Base-by-base conservation (phyloP, 2,113 vertebrate genomes). In the Calidris pygmaea region DNA sequence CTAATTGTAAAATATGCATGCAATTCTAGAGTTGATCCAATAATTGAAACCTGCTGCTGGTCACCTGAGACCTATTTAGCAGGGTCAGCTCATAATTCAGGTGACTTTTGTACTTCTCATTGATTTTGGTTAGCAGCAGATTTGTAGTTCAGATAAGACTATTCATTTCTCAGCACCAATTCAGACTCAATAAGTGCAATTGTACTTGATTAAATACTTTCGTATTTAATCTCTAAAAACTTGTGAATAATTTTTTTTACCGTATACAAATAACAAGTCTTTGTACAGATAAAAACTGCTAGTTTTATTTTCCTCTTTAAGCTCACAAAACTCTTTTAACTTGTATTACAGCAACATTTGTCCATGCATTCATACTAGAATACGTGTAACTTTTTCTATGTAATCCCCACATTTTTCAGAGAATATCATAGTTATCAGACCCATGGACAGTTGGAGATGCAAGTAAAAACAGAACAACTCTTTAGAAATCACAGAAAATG, bases 111-210 rank as follows among this genome's bases (percentile, higher is more conserved):
- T 78, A 48, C 60, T 94, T 81, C 37, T 52, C 70, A 97, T 94
- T 60, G 92, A 96, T 95, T 96, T 96, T 95, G 59, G 35, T 93
- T 89, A 88, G 72, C 52, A 77, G 85, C 43, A 94, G 62, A 95
- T 92, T 96, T 96, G 41, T 86, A 81, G 45, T 62, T 53, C 93
- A 56, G 81, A 83, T 75, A 52, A 88, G 71, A 63, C 58, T 13
- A 45, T 37, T 81, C 68, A 75, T 90, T 94, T 92, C 79, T 67
- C 82, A 82, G 34, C 3, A 47, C 20, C 13, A 29, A 63, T 93
- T 88, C 43, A 95, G 34, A 84, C 47, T 67, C 82, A 81, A 73
- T 50, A 27, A 71, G 86, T 75, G 66, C 8, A 85, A 50, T 20
- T 91, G 72, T 32, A 53, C 39, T 79, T 45, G 48, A 80, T 79